Conservation (phyloP, 1,140 invertebrate genomes). For the Heliconius hermathena region DNA sequence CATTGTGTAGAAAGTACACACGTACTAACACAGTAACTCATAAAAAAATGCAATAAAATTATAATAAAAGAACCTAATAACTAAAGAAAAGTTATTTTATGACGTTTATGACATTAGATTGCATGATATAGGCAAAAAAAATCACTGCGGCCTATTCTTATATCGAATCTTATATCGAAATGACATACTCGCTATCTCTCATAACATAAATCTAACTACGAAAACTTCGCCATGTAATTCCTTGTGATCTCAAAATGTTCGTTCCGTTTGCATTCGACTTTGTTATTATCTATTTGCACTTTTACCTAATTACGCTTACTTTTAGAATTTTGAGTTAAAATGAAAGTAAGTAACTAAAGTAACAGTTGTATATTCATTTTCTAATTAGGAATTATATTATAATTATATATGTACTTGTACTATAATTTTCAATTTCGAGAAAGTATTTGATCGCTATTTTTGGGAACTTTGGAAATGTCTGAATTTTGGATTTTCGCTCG, state of each 20-base stretch:
- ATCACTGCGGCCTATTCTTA: neutral
- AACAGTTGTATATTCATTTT: neutral
- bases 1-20: too few species aligned
- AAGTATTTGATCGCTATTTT: too few species aligned
- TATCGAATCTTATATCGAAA: neutral
- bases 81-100: too few species aligned
- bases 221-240: constrained; percentile 54
- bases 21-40: too few species aligned
- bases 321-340: neutral
- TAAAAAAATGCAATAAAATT: too few species aligned
- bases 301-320: constrained; percentile 41
- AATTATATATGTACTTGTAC: neutral
- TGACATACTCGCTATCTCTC: constrained; percentile 6
- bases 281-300: constrained; percentile 59
- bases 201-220: constrained; percentile 13
- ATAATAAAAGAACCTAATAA: too few species aligned
- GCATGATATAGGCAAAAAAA: neutral
- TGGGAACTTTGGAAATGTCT: too few species aligned
- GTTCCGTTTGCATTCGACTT: constrained; percentile 50
- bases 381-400: too few species aligned
- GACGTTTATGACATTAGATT: too few species aligned
- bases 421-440: too few species aligned
- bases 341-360: neutral
- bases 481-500: too few species aligned
- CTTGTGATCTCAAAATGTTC: constrained; percentile 58